Base-by-base conservation (phyloP, 2,113 vertebrate species). In the Scopus umbretta region DNA sequence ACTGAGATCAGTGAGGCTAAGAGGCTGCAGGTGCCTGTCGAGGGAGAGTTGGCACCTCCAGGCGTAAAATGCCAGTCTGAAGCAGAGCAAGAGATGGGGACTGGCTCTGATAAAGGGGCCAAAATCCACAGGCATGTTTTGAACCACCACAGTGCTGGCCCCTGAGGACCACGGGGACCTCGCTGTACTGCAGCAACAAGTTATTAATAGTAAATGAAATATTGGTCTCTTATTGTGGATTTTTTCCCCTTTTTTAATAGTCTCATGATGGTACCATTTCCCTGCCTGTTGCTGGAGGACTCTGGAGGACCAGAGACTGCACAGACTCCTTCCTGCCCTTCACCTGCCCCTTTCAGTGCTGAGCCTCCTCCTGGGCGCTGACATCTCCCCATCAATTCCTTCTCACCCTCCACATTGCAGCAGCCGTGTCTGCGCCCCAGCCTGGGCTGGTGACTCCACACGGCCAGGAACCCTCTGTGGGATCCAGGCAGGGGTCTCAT, bases 101-200 rank as follows among this genome's bases (percentile, higher is more conserved):
- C 4, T 2, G 4, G 26, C 34, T 19, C 59, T 58, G 49, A 6
- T 2, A 27, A 30, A 79, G 50, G 2, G 4, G 2, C 53, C 12
- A 0, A 42, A 79, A 16, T 3, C 45, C 59, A 11, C 29, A 8
- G 73, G 10, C 2, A 5, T 1, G 3, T 7, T 74, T 15, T 3
- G 55, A n/a, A n/a, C n/a, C n/a, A n/a, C n/a, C n/a, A n/a, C n/a
- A n/a, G n/a, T n/a, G n/a, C n/a, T n/a, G n/a, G n/a, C n/a, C n/a
- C n/a, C n/a, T n/a, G n/a, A n/a, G 72, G 17, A 22, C 10, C 75
- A 8, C 16, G 1, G 56, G 45, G 67, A 27, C 21, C n/a, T 34
- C 0, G 0, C 5, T 22, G 52, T 29, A 26, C 4, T 7, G 0
- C n/a, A 19, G 49, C 22, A 38, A 61, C 1, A 10, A 52, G 25